phyloP scores from a whole-genome alignment of 2,888 invertebrate species.

The Cylindroiulus punctatus region DNA sequence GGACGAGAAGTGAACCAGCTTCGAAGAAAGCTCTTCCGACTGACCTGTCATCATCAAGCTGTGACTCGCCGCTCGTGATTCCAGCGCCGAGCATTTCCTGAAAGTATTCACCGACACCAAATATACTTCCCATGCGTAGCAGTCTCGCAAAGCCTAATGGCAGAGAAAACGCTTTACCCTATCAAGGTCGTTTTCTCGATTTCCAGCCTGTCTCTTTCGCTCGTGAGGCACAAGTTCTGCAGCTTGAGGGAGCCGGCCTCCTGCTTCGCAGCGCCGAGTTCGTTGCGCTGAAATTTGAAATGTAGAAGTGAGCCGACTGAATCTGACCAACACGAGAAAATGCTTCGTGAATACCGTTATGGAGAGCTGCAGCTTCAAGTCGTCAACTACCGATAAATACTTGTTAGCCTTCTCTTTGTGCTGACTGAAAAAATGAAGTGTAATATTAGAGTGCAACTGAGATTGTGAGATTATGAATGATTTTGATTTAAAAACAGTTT shows the following conservation, averaged over 20 bases:
- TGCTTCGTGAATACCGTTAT: not conserved
- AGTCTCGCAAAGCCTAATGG: not conserved
- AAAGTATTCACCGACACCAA: not conserved
- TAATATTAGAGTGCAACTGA: too few relatives aligned
- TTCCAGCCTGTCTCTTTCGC: conserved; percentile 39
- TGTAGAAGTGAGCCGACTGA: not conserved
- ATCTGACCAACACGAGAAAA: not conserved
- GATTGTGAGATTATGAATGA: not conserved
- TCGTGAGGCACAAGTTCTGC: not conserved
- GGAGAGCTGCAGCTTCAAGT: not conserved
- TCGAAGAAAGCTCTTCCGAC: conserved; percentile 24
- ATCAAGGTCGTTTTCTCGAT: conserved; percentile 46
- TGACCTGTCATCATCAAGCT: not conserved
- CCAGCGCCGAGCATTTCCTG: not conserved
- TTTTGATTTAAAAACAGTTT: not conserved
- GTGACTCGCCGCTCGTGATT: conserved; percentile 1
- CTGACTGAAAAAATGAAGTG: not conserved
- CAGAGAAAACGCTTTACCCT: not conserved
- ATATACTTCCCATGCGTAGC: too few relatives aligned
- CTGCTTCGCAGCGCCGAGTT: not conserved
- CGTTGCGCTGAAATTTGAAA: not conserved
- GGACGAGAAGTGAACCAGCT: not conserved
- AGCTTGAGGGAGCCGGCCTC: conserved; percentile 32
- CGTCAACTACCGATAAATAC: conserved; percentile 43
- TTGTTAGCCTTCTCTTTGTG: conserved; percentile 37